phyloP scores from a whole-genome alignment of 2,797 vertebrate species.

The Brachymystax lenok region DNA sequence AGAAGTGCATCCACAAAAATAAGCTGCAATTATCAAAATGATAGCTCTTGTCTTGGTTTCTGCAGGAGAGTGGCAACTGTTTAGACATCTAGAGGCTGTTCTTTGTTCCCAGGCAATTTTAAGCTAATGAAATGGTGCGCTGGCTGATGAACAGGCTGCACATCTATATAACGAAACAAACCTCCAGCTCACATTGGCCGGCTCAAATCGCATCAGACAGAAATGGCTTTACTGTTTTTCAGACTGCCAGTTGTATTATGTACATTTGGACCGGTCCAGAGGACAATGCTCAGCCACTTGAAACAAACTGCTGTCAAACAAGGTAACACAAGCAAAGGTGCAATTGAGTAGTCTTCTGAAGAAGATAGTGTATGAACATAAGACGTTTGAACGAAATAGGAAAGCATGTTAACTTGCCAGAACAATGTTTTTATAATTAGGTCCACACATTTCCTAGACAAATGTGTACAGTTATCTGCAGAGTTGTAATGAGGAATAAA shows the following conservation, averaged over 20 bases:
- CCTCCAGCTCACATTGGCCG: conserved; percentile 51
- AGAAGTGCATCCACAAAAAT: conserved; percentile 82
- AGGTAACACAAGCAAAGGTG: conserved; percentile 73
- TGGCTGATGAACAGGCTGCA: conserved; percentile 69
- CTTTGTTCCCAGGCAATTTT: conserved; percentile 69
- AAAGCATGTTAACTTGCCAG: conserved; percentile 43
- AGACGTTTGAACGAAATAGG: conserved; percentile 60
- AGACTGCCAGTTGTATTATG: conserved; percentile 58
- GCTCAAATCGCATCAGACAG: conserved; percentile 55
- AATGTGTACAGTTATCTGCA: conserved; percentile 64
- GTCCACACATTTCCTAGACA: conserved; percentile 32
- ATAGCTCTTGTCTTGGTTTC: conserved; percentile 65
- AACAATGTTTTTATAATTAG: conserved; percentile 29
- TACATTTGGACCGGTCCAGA: conserved; percentile 59
- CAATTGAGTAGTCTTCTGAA: conserved; percentile 79
- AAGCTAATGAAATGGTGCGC: conserved; percentile 71
- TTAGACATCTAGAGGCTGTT: conserved; percentile 62
- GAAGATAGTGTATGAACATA: conserved; percentile 77
- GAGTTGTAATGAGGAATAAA: conserved; percentile 47
- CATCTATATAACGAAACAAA: conserved; percentile 66
- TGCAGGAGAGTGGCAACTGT: conserved; percentile 61
- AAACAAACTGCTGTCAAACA: conserved; percentile 70
- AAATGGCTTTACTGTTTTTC: conserved; percentile 36
- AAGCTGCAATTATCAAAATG: conserved; percentile 77
- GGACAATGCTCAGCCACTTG: conserved; percentile 61